A percentile compares a stretch with the other conserved stretches of the same genome.
phyloP scores from a whole-genome alignment of 23 tunicate species.

The Styela clava region DNA sequence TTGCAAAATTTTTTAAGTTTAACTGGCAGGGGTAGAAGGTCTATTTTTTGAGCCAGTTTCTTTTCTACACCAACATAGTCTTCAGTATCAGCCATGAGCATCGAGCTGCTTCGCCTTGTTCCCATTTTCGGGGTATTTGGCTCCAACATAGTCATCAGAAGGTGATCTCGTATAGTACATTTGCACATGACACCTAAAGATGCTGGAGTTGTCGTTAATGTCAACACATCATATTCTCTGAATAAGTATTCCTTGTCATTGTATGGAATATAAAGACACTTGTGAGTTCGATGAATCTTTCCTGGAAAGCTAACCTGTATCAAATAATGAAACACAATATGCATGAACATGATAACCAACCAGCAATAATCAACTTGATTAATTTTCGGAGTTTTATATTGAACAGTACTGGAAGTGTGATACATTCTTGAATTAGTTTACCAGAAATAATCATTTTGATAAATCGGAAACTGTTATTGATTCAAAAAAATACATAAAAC shows the following conservation, averaged over 20 bases:
- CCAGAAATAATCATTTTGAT: too few relatives aligned
- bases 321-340: too few relatives aligned
- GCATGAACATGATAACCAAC: too few relatives aligned
- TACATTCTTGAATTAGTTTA: too few relatives aligned
- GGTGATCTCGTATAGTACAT: slow-evolving; percentile 5
- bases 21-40: slow-evolving; percentile 44
- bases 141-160: not conserved
- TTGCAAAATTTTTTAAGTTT: slow-evolving; percentile 64
- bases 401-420: too few relatives aligned
- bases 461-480: too few relatives aligned
- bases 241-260: slow-evolving; percentile 68
- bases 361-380: too few relatives aligned
- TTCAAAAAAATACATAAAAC: too few relatives aligned
- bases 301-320: slow-evolving; percentile 50
- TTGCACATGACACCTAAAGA: slow-evolving; percentile 28
- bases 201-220: slow-evolving; percentile 60
- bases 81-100: slow-evolving; percentile 2
- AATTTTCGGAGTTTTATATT: too few relatives aligned
- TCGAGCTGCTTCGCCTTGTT: not conserved
- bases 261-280: slow-evolving; percentile 73
- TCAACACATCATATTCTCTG: slow-evolving; percentile 67
- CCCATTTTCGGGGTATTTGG: not conserved
- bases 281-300: slow-evolving; percentile 73
- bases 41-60: slow-evolving; percentile 9
- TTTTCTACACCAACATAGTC: not conserved